Percentiles rank a stretch among this genome's conserved stretches.
Conservation (phyloP, 1,140 invertebrate genomes). For the Lasioglossum baleicum region DNA sequence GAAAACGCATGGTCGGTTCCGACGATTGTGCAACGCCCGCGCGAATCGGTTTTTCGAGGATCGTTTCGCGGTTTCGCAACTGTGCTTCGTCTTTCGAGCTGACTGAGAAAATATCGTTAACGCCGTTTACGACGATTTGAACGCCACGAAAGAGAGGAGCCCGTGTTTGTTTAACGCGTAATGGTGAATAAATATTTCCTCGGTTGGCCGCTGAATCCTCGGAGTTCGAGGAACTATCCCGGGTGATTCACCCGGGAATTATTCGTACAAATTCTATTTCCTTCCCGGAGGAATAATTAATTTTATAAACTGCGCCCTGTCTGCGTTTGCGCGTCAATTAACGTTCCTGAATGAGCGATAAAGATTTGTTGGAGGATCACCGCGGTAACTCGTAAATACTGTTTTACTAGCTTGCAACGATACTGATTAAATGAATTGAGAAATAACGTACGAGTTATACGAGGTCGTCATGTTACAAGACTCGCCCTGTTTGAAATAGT, state of each 20-base stretch:
- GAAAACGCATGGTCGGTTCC: not conserved
- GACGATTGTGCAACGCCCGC: not conserved
- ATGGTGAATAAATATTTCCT: constrained; percentile 22
- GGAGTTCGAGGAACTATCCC: constrained; percentile 2
- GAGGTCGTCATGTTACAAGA: too few species aligned
- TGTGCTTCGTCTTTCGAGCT: not conserved
- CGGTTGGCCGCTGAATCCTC: not conserved
- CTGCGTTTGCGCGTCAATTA: too few species aligned
- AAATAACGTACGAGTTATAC: too few species aligned
- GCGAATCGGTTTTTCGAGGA: not conserved
- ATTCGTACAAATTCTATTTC: not conserved
- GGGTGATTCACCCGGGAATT: not conserved
- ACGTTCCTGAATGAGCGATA: too few species aligned
- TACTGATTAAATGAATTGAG: too few species aligned
- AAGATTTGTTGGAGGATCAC: too few species aligned
- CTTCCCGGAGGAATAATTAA: not conserved
- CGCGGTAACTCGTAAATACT: too few species aligned
- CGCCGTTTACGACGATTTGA: constrained; percentile 24
- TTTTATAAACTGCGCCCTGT: not conserved
- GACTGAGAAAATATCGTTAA: constrained; percentile 36
- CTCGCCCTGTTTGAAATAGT: too few species aligned
- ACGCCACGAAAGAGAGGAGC: not conserved
- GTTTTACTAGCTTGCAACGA: too few species aligned
- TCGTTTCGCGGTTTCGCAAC: constrained; percentile 8
- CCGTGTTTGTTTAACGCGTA: constrained; percentile 20